Conservation (phyloP, 2,113 vertebrate species). For the Heterocephalus glaber region DNA sequence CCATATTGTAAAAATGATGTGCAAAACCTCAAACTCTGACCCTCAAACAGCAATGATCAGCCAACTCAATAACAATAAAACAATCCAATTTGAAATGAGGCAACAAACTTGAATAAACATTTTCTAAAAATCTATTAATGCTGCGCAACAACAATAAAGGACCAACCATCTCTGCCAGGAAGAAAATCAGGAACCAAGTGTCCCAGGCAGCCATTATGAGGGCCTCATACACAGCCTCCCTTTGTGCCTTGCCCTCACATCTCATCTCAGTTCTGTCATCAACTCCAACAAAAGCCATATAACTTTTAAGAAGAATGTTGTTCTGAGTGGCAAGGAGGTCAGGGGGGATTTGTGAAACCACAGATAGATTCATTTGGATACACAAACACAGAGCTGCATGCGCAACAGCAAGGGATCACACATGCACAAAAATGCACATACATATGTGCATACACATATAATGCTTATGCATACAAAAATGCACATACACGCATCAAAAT, state of each 20-base stretch:
- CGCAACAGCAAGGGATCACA: not conserved
- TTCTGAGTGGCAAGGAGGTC: not conserved
- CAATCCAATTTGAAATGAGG: not conserved
- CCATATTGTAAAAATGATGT: not conserved
- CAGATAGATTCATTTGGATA: not conserved
- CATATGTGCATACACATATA: no score
- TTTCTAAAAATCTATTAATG: not conserved
- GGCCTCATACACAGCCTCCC: accelerated
- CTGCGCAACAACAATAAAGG: not conserved
- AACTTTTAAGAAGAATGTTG: not conserved
- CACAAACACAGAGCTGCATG: not conserved
- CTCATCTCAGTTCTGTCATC: not conserved
- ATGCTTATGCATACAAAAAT: no score
- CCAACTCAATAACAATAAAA: not conserved
- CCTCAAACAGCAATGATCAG: not conserved
- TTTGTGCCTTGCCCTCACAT: not conserved
- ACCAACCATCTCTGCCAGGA: not conserved
- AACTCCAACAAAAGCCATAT: not conserved
- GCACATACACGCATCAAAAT: no score
- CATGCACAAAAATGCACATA: accelerated
- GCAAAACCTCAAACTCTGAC: not conserved
- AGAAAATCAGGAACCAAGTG: not conserved
- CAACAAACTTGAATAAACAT: not conserved
- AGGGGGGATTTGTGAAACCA: no score
- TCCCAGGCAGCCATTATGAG: not conserved